Evolutionary conservation across 2,113 vertebrate species (phyloP).

Genomic region (Zosterops japonicus): DNA sequence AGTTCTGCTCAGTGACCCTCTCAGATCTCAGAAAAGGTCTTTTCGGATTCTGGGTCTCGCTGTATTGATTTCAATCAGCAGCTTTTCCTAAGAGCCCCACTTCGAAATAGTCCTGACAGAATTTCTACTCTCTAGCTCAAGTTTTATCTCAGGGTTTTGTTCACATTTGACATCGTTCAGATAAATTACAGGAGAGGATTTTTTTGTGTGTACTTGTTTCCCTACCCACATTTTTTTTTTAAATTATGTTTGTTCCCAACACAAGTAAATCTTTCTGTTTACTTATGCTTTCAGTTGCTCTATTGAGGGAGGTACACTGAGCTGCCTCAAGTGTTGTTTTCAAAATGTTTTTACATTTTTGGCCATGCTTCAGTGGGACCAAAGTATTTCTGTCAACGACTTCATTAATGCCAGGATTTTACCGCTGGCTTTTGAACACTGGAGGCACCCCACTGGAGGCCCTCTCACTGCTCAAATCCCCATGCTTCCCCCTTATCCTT

Average conservation of each 20-base stretch:
- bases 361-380: background rate
- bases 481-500: background rate
- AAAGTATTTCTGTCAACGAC: constrained; percentile 18
- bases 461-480: background rate
- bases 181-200: constrained; percentile 31
- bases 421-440: background rate
- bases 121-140: constrained; percentile 50
- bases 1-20: constrained; percentile 77
- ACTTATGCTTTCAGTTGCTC: background rate
- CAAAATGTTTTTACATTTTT: constrained; percentile 24
- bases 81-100: constrained; percentile 76
- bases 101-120: constrained; percentile 65
- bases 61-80: constrained; percentile 83
- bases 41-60: constrained; percentile 75
- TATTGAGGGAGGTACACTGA: background rate
- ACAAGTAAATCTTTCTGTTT: background rate
- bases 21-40: constrained; percentile 72
- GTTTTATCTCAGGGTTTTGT: constrained; percentile 57
- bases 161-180: constrained; percentile 58
- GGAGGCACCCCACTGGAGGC: background rate
- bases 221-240: background rate
- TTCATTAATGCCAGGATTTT: background rate
- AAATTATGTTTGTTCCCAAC: background rate
- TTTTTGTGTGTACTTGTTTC: background rate
- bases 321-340: background rate